Conservation (phyloP, 2,888 invertebrate genomes). For the Agrilus cyanescens region DNA sequence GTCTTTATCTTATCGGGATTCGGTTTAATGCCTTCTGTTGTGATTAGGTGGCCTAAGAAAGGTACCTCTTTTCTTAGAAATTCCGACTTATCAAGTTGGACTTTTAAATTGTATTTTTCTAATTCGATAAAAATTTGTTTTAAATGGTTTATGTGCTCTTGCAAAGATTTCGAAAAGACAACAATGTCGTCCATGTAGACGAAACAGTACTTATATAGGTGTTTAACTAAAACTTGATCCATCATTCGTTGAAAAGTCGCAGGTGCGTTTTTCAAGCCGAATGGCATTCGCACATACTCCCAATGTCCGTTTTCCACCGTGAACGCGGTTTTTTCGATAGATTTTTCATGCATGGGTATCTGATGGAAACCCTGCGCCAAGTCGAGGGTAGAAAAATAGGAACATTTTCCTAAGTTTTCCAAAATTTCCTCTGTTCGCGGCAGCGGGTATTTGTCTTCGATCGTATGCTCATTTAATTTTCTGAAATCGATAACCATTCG, state of each 20-base stretch:
- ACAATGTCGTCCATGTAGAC: constrained; percentile 29
- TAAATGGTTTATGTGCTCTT: constrained; percentile 17
- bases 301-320: constrained; percentile 17
- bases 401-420: constrained; percentile 16
- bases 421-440: constrained; percentile 21
- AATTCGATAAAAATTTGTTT: constrained; percentile 4
- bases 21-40: constrained; percentile 14
- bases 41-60: constrained; percentile 15
- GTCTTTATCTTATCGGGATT: constrained; percentile 15
- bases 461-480: constrained; percentile 21
- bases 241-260: constrained; percentile 23
- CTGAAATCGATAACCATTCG: constrained; percentile 22
- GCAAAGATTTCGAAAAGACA: too few relatives aligned
- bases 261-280: constrained; percentile 21
- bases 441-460: constrained; percentile 19
- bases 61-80: constrained; percentile 10
- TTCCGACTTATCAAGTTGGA: constrained; percentile 17
- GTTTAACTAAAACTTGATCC: constrained; percentile 19
- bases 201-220: constrained; percentile 20
- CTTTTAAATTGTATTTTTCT: constrained; percentile 10
- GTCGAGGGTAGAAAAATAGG: constrained; percentile 14
- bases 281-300: constrained; percentile 19
- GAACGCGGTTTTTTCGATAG: constrained; percentile 17
- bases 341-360: constrained; percentile 6
- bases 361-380: constrained; percentile 11